Percentiles rank a stretch among this genome's conserved stretches.
These are phyloP conservation scores for Hippolais icterina DNA, from an alignment of 2,113 vertebrate genomes.

Conservation along the genomic window DNA sequence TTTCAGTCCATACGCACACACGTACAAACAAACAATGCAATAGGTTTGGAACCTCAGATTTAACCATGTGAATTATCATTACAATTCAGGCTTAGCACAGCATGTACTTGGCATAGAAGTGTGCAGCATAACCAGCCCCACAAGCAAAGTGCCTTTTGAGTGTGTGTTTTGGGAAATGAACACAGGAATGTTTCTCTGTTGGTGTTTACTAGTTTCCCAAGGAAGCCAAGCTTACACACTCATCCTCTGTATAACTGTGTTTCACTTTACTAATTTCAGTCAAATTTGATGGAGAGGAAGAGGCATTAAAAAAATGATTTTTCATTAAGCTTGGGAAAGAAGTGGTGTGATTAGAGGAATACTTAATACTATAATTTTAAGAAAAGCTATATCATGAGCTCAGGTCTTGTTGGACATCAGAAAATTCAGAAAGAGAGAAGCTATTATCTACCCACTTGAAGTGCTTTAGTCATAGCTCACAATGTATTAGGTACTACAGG, in stretches of 20 bases:
- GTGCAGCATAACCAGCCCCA: neutral
- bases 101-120: neutral
- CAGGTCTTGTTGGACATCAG: neutral
- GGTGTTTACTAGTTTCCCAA: neutral
- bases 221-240: neutral
- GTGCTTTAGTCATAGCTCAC: neutral
- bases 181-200: neutral
- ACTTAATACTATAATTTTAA: neutral
- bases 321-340: neutral
- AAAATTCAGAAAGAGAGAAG: neutral
- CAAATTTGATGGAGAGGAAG: neutral
- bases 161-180: neutral
- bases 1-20: neutral
- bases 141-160: neutral
- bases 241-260: neutral
- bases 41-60: neutral
- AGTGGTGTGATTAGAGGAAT: neutral
- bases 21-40: neutral
- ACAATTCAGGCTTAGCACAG: neutral
- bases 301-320: neutral
- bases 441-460: neutral
- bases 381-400: neutral
- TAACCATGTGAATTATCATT: neutral
- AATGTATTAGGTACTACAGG: neutral
- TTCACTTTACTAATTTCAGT: neutral